A percentile compares a stretch with the other conserved stretches of the same genome.
Conservation (phyloP, 2,797 vertebrate genomes). For the Catharus ustulatus region DNA sequence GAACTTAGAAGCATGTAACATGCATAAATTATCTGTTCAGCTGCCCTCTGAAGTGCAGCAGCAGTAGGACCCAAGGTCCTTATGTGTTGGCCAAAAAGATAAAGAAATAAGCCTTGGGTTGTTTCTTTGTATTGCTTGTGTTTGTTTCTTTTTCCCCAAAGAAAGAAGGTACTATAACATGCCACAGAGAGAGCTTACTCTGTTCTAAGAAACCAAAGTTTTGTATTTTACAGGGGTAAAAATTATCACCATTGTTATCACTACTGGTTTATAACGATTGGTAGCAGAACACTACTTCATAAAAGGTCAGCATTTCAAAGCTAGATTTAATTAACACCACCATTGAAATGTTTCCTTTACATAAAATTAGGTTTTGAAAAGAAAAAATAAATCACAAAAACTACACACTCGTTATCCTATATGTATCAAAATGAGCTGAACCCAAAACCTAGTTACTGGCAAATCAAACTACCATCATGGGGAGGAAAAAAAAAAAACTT, state of each 20-base stretch:
- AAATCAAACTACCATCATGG: background rate
- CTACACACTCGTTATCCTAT: background rate
- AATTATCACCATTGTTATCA: background rate
- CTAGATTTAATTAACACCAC: background rate
- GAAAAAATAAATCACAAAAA: background rate
- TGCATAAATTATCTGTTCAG: background rate
- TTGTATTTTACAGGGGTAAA: background rate
- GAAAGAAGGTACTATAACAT: background rate
- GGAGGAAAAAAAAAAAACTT: no score
- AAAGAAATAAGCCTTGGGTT: background rate
- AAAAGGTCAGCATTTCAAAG: constrained; percentile 33
- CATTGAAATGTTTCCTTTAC: background rate
- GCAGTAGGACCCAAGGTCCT: background rate
- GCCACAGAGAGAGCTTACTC: background rate
- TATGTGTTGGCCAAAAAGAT: background rate
- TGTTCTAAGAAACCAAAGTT: constrained; percentile 1
- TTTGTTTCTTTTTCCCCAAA: constrained; percentile 7
- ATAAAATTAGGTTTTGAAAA: background rate
- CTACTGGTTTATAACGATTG: background rate
- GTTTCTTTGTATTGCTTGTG: background rate
- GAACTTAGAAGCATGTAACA: background rate
- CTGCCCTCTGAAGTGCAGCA: background rate
- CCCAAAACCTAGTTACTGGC: background rate
- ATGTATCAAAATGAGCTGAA: background rate
- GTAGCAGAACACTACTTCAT: constrained; percentile 3